These are phyloP conservation scores for Alauda arvensis DNA, from an alignment of 2,797 vertebrate genomes.

Conservation along the genomic window DNA sequence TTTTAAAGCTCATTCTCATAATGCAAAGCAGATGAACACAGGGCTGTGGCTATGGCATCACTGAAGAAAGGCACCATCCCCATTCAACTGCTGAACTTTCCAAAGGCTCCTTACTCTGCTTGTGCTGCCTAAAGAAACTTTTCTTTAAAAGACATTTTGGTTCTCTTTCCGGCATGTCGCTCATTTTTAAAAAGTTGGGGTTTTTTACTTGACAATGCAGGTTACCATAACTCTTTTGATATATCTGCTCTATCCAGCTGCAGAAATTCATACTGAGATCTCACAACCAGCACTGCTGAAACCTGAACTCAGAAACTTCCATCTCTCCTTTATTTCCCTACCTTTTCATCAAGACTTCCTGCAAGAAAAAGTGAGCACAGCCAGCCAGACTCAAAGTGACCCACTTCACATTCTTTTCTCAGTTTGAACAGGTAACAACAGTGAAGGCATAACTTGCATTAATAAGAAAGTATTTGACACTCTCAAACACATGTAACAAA, in stretches of 20 bases:
- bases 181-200: not conserved
- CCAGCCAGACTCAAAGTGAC: not conserved
- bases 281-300: not conserved
- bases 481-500: not conserved
- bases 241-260: not conserved
- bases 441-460: not conserved
- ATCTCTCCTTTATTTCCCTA: slow-evolving; percentile 3
- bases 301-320: not conserved
- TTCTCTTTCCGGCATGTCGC: not conserved
- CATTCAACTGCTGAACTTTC: not conserved
- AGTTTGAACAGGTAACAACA: not conserved
- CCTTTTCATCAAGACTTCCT: not conserved
- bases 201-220: not conserved
- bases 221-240: not conserved
- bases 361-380: not conserved
- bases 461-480: not conserved
- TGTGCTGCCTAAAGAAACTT: not conserved
- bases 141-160: not conserved
- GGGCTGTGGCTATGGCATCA: not conserved
- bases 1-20: not conserved
- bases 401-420: not conserved
- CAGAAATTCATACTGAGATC: not conserved
- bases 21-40: not conserved
- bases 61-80: not conserved
- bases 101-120: not conserved